Evolutionary conservation across 2,113 vertebrate species (phyloP).

Genomic region (Antigone vipio): DNA sequence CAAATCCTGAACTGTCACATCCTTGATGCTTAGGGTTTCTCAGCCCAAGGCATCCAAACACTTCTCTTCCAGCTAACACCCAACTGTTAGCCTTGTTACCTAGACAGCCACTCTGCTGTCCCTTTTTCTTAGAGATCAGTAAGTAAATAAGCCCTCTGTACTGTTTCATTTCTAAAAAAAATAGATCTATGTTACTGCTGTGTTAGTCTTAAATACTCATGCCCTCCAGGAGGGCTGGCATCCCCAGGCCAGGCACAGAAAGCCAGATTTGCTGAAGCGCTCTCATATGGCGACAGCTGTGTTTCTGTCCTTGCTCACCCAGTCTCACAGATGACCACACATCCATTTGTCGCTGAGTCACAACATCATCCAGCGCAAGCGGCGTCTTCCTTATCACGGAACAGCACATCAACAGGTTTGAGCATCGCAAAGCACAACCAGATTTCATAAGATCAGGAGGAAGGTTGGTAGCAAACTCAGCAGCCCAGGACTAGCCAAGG

Average conservation of each 20-base stretch:
- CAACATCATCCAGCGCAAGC: neutral
- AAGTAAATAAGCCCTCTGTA: neutral
- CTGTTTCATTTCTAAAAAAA: neutral
- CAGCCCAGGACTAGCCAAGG: neutral
- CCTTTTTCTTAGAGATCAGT: neutral
- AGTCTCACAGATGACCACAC: accelerated
- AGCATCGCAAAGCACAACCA: neutral
- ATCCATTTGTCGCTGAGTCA: neutral
- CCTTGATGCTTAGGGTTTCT: neutral
- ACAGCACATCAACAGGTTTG: neutral
- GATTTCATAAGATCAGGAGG: neutral
- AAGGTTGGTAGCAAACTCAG: neutral
- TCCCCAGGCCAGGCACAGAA: neutral
- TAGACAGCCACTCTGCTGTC: neutral
- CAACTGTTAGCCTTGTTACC: neutral
- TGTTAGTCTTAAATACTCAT: neutral
- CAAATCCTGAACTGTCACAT: neutral
- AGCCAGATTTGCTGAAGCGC: neutral
- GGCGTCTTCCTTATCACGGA: accelerated
- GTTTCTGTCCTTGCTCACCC: neutral
- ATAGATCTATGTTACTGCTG: neutral
- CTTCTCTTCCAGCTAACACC: neutral
- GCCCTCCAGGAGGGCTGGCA: neutral
- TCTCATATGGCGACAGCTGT: neutral
- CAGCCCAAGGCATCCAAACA: neutral